A percentile compares a stretch with the other conserved stretches of the same genome.
phyloP scores from a whole-genome alignment of 2,797 vertebrate genomes.

The Eurystomus glaucurus region DNA sequence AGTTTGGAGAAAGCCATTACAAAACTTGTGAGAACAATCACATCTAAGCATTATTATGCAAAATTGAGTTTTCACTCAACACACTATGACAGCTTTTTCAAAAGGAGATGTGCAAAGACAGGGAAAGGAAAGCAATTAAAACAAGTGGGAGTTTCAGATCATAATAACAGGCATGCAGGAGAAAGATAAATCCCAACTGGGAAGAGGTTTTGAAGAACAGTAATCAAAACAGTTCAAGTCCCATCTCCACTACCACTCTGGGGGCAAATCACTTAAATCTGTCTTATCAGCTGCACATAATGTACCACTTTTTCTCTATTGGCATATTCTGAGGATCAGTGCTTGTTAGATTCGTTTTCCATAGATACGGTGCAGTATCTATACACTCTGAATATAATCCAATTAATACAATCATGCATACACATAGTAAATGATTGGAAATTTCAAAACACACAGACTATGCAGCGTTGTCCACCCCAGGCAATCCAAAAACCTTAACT shows the following conservation, averaged over 20 bases:
- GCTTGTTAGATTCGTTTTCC: background rate
- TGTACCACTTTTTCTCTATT: background rate
- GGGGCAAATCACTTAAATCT: background rate
- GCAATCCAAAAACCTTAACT: background rate
- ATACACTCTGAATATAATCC: background rate
- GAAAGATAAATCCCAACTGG: background rate
- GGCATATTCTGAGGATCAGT: background rate
- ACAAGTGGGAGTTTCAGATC: background rate
- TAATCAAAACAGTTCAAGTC: background rate
- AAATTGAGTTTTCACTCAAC: constrained; percentile 4
- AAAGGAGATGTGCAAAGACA: background rate
- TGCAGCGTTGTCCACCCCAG: background rate
- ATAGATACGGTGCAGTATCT: background rate
- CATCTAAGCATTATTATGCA: background rate
- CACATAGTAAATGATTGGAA: background rate
- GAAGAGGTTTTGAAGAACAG: background rate
- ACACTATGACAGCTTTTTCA: background rate
- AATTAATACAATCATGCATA: constrained; percentile 34
- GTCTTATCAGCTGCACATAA: background rate
- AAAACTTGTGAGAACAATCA: background rate
- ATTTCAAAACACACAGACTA: background rate
- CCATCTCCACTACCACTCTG: background rate
- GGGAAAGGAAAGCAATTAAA: constrained; percentile 16
- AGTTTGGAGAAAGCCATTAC: background rate
- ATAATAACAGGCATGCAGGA: background rate